Base-by-base conservation (phyloP, 92 coral and sea anemone species). In the Porites divaricata region DNA sequence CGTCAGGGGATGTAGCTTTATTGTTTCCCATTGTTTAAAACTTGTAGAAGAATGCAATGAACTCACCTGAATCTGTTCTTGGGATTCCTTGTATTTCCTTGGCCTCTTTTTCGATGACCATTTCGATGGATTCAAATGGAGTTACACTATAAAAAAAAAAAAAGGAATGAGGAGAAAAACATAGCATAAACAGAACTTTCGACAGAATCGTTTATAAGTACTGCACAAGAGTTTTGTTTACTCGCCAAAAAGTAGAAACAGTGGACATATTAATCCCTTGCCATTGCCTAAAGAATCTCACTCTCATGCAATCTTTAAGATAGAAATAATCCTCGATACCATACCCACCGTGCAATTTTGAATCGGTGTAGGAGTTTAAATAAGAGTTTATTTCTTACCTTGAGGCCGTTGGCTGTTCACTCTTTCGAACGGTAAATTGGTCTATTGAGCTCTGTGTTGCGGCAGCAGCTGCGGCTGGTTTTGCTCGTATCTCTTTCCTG, bases 371-470 rank as follows among this genome's bases (percentile, higher is more conserved):
- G 72, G 53, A 19, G 83, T 62, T 67, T 79, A 79, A 79, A 79
- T 58, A 63, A 14, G 83, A 35, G 83, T 79, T 63, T 65, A 20
- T 64, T 14, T 79, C 83, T 61, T 79, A 79, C 83, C 83, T 79
- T 45, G n/a, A 63, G 65, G 41, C 61, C 72, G 83, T 79, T 17
- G 83, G 65, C 83, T 79, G 83, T 24, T 79, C 83, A 61, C 65
- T 79, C 72, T 79, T 64, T 73, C 61, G 63, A 79, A 79, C 74
- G 54, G 83, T 74, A 79, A 64, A 79, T 74, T 79, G 84, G 17
- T 63, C 72, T n/a, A n/a, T n/a, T n/a, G 83, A 78, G 19, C 15
- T 79, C 64, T 79, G 83, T 70, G 19, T 26, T 35, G 49, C 83
- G 24, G 61, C 20, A 72, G 56, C 28, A 35, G 53, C 64, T 59